Conservation (phyloP, 35 echinoderm and acorn worm species). For the Lytechinus pictus region DNA sequence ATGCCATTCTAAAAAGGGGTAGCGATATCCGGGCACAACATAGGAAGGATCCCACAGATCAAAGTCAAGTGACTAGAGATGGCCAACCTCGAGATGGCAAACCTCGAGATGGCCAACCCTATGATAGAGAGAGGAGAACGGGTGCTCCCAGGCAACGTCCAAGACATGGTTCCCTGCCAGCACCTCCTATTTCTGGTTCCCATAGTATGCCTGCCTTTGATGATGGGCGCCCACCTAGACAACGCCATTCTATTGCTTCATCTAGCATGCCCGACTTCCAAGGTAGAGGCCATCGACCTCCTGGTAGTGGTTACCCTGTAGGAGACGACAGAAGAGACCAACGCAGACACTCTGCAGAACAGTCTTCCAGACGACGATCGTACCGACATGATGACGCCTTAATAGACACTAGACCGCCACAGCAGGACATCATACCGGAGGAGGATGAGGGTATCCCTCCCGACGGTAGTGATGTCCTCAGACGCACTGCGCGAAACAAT, state of each 20-base stretch:
- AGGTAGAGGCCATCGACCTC: not conserved
- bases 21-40: not conserved
- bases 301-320: not conserved
- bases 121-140: not conserved
- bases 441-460: conserved; percentile 13
- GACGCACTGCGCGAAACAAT: conserved; percentile 37
- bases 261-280: conserved; percentile 34
- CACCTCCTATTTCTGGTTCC: not conserved
- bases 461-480: conserved; percentile 21
- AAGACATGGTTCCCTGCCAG: not conserved
- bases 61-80: not conserved
- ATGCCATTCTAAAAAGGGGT: not conserved
- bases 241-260: conserved; percentile 30
- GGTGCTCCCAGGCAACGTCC: not conserved
- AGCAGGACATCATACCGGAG: conserved; percentile 29
- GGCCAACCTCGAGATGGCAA: not conserved
- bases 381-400: conserved; percentile 45
- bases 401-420: conserved; percentile 39
- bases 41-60: not conserved
- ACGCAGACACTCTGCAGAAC: not conserved
- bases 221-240: not conserved
- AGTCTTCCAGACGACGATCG: conserved; percentile 30
- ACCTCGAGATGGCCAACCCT: not conserved
- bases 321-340: conserved; percentile 25
- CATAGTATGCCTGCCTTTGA: conserved; percentile 1